Evolutionary conservation across 2,797 vertebrate species (phyloP), one percentile per base, ranked within the genome.

Genomic region (Tenualosa thibaudeaui): DNA sequence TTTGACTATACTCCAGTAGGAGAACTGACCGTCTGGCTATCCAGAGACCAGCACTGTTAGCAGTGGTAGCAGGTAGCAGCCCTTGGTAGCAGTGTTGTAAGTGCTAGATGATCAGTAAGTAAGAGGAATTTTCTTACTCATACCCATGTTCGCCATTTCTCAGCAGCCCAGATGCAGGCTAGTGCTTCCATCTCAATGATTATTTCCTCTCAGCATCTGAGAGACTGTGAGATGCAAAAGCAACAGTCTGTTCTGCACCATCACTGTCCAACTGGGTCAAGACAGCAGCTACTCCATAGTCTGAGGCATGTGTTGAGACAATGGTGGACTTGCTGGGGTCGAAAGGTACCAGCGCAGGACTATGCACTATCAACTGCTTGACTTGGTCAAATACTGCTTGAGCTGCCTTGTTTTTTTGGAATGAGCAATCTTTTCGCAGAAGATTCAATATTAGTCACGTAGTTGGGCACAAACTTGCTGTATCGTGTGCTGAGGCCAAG

Each of bases 401-500:
- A 81, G 62, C 81, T 78, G 24, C 51, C 22, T 24, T 37, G n/a
- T 26, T 82, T 62, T 65, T 84, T 0, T 49, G 26, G 6, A 86
- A 86, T 26, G 37, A 13, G 43, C 3, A 85, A 62, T 87, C 84
- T 83, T 85, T 86, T 1, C 46, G 2, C 81, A 82, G 83, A 3
- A 82, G 83, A 9, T 46, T 88, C 88, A 4, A 87, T 83, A 13
- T 87, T 53, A 83, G 84, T 88, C 24, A 81, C 81, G 40, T 87
- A 83, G 19, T 83, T 81, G 40, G 86, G 81, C 40, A 88, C 81
- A 24, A 85, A 88, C 86, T 87, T 89, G 19, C 82, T 85, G 24
- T 85, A 88, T 54, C 81, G 82, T 53, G 85, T 40, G 78, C 68
- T 86, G 0, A 68, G 86, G 10, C 87, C 56, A 53, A 85, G 43